Evolutionary conservation across 2,113 vertebrate genomes (phyloP), one percentile per base, ranked within the genome.

Genomic region (Amphilophus citrinellus): DNA sequence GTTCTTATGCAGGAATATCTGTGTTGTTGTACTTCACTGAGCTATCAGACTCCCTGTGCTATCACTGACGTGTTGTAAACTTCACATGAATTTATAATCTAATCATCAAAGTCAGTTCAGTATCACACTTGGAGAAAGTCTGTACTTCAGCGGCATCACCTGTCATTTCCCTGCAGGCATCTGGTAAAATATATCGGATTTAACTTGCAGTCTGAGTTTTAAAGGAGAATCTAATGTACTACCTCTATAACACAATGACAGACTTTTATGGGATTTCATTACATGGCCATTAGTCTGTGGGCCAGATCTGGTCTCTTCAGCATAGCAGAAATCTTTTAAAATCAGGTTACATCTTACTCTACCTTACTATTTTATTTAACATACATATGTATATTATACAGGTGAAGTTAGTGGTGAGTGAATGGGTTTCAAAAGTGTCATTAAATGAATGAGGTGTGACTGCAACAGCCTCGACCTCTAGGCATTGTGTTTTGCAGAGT

Each of bases 171-270:
- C 50, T 57, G 77, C 50, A 78, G 71, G 65, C 84, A 62, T 20
- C 1, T 84, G 84, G n/a, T 83, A 78, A 80, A 80, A 91, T 81
- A 3, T 50, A 86, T 84, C 66, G 42, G 79, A 83, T 91, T 88
- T 89, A 89, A 90, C 88, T 86, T 78, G 80, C 84, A 86, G 89
- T 84, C 78, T 57, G 77, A 87, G 35, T 84, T 89, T 85, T 90
- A 84, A 90, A 88, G 84, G 60, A 86, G 71, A 83, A 62, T 65
- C 59, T 57, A 50, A 89, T 81, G 77, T 77, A 82, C 85, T 81
- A 77, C 24, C 47, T 86, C 13, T 53, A 68, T 83, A 73, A 79
- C 56, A 18, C 68, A 86, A 79, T 71, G 86, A 87, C 80, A 87
- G 61, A 66, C 61, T 56, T 83, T 35, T 73, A 2, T 27, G 32